Conservation (phyloP, 2,888 invertebrate species). For the Noctua janthina region DNA sequence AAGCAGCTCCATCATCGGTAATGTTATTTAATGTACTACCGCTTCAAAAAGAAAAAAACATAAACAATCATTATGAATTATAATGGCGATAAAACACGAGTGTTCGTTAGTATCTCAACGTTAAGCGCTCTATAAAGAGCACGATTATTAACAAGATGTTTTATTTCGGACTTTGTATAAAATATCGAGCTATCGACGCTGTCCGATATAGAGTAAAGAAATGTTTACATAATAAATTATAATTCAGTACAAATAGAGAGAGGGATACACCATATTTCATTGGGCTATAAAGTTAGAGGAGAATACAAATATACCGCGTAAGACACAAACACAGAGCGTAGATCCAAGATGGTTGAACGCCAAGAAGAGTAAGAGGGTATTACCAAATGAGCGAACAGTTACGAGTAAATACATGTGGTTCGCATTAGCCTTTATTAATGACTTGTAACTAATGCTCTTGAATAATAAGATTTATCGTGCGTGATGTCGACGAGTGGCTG, state of each 20-base stretch:
- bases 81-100: conserved; percentile 57
- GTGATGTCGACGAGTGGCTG: conserved; percentile 25
- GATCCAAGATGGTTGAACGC: conserved; percentile 5
- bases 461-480: conserved; percentile 54
- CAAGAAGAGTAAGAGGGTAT: conserved; percentile 19
- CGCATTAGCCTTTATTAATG: conserved; percentile 58
- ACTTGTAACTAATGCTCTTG: conserved; percentile 60
- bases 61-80: conserved; percentile 53
- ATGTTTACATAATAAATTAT: conserved; percentile 87
- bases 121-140: conserved; percentile 60
- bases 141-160: conserved; percentile 57
- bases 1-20: conserved; percentile 16
- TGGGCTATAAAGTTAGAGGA: conserved; percentile 81
- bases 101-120: conserved; percentile 60
- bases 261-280: conserved; percentile 85
- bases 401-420: conserved; percentile 65
- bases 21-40: conserved; percentile 37
- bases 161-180: conserved; percentile 59
- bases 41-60: conserved; percentile 30
- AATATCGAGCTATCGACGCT: conserved; percentile 52
- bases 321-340: neutral
- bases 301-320: conserved; percentile 71
- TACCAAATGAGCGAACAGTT: conserved; percentile 41
- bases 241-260: conserved; percentile 86
- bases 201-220: conserved; percentile 46